Percentiles rank a stretch among this genome's conserved stretches.
phyloP scores from a whole-genome alignment of 2,888 invertebrate species.

The Bombylius major region DNA sequence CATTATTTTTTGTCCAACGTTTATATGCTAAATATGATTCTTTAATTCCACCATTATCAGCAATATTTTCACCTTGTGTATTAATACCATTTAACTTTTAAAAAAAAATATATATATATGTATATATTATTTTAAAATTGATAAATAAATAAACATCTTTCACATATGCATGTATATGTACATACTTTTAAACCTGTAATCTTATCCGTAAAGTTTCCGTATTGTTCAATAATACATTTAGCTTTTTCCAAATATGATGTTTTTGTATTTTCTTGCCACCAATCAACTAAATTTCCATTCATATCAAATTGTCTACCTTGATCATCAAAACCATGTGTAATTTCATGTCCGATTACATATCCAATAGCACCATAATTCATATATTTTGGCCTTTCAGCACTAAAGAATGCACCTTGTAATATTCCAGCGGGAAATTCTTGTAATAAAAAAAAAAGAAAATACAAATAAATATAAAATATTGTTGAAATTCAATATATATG shows the following conservation, averaged over 20 bases:
- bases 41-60: slow-evolving; percentile 88
- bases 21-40: slow-evolving; percentile 78
- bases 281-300: slow-evolving; percentile 79
- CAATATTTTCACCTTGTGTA: slow-evolving; percentile 90
- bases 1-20: slow-evolving; percentile 55
- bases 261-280: slow-evolving; percentile 83
- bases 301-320: slow-evolving; percentile 87
- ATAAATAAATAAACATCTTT: too few relatives aligned
- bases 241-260: slow-evolving; percentile 71
- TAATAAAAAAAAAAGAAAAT: slow-evolving; percentile 10
- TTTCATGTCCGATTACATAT: slow-evolving; percentile 84
- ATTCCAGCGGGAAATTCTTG: slow-evolving; percentile 90
- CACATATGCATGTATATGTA: too few relatives aligned
- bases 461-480: not conserved
- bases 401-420: slow-evolving; percentile 84
- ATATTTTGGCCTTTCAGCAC: slow-evolving; percentile 73
- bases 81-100: slow-evolving; percentile 75
- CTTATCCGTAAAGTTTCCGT: slow-evolving; percentile 76
- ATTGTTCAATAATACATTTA: slow-evolving; percentile 85
- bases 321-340: slow-evolving; percentile 82
- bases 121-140: not conserved
- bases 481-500: not conserved
- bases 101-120: slow-evolving; percentile 15
- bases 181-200: slow-evolving; percentile 60
- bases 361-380: slow-evolving; percentile 90